These are phyloP conservation scores for Silurus aristotelis DNA, from an alignment of 2,797 vertebrate genomes.

Conservation along the genomic window DNA sequence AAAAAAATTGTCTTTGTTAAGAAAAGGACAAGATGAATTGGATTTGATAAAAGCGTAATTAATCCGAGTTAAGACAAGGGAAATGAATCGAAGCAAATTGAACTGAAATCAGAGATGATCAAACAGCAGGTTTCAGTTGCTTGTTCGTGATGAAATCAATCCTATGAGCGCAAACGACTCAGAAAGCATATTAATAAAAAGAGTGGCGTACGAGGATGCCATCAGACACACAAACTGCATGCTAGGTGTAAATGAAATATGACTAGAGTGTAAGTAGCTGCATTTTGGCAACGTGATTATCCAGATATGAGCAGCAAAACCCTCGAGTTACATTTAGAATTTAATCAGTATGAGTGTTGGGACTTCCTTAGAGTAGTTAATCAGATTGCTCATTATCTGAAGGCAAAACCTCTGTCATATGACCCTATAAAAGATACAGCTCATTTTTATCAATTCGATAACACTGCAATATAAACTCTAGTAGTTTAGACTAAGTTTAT, in stretches of 20 bases:
- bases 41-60: neutral
- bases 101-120: neutral
- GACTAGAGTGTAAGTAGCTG: neutral
- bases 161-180: neutral
- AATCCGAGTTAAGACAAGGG: neutral
- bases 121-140: neutral
- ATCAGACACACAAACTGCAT: neutral
- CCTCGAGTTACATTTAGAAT: neutral
- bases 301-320: neutral
- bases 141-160: neutral
- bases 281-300: neutral
- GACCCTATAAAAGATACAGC: neutral
- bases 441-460: neutral
- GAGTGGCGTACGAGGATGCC: neutral
- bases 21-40: neutral
- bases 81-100: neutral
- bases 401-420: neutral
- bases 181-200: neutral
- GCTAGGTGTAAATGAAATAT: neutral
- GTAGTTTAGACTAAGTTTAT: neutral
- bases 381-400: slow-evolving; percentile 12
- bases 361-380: neutral
- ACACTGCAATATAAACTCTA: neutral
- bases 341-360: neutral
- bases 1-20: neutral